phyloP scores from a whole-genome alignment of 64 coral and sea anemone genomes.

The Dendrophyllia cribrosa region DNA sequence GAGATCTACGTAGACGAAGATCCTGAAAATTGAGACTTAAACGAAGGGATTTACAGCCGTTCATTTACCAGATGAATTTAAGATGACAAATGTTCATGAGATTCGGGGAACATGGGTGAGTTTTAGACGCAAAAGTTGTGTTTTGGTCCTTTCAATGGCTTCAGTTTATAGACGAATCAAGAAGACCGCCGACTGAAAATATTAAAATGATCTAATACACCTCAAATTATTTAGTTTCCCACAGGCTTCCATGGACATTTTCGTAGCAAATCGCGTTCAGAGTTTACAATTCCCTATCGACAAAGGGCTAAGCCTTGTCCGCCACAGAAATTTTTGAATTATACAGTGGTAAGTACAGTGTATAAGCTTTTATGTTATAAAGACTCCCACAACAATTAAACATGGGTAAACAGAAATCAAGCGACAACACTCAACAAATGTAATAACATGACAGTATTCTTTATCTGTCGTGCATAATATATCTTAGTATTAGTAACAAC shows the following conservation, averaged over 20 bases:
- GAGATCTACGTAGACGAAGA: too few species aligned
- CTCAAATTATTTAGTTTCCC: constrained; percentile 34
- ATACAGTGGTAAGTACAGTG: constrained; percentile 41
- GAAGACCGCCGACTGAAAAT: neutral
- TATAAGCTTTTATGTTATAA: neutral
- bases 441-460: too few species aligned
- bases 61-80: neutral
- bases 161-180: too few species aligned
- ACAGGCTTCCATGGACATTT: constrained; percentile 77
- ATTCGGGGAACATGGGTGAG: constrained; percentile 65
- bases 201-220: neutral
- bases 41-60: neutral
- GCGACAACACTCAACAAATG: too few species aligned
- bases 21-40: neutral
- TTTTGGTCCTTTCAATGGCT: too few species aligned
- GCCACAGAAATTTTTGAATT: constrained; percentile 59
- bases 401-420: too few species aligned
- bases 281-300: constrained; percentile 59
- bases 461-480: too few species aligned
- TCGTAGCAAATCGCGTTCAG: constrained; percentile 73
- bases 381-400: too few species aligned
- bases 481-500: too few species aligned
- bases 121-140: neutral
- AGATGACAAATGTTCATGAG: constrained; percentile 29
- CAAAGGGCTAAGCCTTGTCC: constrained; percentile 71